Base-by-base conservation (phyloP, 1,140 invertebrate genomes). In the Branchinecta lindahli region DNA sequence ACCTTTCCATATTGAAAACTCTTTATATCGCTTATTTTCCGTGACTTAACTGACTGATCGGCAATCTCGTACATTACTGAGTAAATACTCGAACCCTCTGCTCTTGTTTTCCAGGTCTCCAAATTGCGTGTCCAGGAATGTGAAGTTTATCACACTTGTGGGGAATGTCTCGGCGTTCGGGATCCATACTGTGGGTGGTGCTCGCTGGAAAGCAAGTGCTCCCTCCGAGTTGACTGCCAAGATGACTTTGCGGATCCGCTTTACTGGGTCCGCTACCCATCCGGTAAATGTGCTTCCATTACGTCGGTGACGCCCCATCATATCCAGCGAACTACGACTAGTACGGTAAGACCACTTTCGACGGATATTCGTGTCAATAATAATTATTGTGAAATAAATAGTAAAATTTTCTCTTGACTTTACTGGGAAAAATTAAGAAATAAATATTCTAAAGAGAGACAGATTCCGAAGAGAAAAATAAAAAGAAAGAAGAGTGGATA, bases 171-270 rank as follows among this genome's bases (percentile, higher is more conserved):
- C 66, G 90, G 88, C 72, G 92, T 92, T 45, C 90, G 88, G 77
- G 93, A 98, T 81, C 94, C 95, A 0, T 97, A 96, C 78, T 97
- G 95, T 81, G 95, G 95, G 12, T 98, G 94, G 94, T 98, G 95
- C 81, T 95, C 92, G 7, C 80, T 97, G 71, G 93, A 97, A 80
- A 96, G 96, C 80, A 97, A 84, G 76, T 98, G 95, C 79, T 95
- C 91, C 73, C 80, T 94, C 44, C 83, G 91, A 52, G 89, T 87
- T 66, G 90, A 93, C 75, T 97, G 95, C 78, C 74, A 90, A 76
- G 91, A 95, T 76, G 89, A 91, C 68, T 88, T 89, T 33, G 89
- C 92, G 78, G 91, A 94, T 80, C 88, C 90, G 4, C 80, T 96
- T 8, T 93, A 94, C 77, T 98, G 95, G 95, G 90, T 97, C 72